Conservation (phyloP, 2,113 vertebrate species). For the Hiodon tergisus region DNA sequence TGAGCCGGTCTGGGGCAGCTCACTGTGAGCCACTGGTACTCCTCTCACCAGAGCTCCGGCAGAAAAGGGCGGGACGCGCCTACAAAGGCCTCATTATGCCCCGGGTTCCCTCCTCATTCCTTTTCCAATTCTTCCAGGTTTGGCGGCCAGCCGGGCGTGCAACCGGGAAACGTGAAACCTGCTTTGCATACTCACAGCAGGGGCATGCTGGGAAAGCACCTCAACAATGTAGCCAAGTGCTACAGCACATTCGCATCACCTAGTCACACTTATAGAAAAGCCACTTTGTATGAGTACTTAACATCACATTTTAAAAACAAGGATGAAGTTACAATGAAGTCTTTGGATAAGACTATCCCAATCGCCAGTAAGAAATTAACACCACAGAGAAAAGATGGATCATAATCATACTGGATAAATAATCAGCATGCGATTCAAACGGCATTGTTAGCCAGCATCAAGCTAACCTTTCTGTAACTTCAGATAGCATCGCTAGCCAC, state of each 20-base stretch:
- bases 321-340: too few relatives aligned
- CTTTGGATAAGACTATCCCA: too few relatives aligned
- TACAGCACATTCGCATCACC: neutral
- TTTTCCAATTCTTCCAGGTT: neutral
- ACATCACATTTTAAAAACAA: too few relatives aligned
- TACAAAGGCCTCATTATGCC: conserved; percentile 22
- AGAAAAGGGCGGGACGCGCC: neutral
- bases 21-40: neutral
- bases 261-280: too few relatives aligned
- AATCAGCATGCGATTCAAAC: too few relatives aligned
- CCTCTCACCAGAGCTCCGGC: neutral
- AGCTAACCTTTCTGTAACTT: too few relatives aligned
- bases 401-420: too few relatives aligned
- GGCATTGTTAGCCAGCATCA: too few relatives aligned
- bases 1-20: neutral
- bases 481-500: too few relatives aligned
- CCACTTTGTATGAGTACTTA: too few relatives aligned
- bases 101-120: neutral
- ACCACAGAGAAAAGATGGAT: too few relatives aligned
- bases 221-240: neutral
- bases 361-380: too few relatives aligned
- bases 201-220: neutral
- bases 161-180: neutral
- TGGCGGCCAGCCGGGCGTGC: neutral
- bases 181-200: neutral